These are phyloP conservation scores for Malacoraja senta DNA, from an alignment of 2,797 vertebrate genomes.

Conservation along the genomic window DNA sequence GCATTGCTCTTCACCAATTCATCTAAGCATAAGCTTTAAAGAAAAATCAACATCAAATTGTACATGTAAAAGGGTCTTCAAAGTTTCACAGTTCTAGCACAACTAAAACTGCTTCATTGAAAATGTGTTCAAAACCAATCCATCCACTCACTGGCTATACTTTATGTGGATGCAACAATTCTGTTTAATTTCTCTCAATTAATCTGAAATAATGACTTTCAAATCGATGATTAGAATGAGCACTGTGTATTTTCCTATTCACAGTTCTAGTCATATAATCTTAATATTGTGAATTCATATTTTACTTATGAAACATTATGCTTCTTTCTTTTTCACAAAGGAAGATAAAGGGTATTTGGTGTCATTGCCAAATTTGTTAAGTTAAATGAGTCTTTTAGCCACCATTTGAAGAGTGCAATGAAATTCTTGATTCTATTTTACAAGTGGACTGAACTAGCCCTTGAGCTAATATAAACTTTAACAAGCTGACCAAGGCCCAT, in stretches of 20 bases:
- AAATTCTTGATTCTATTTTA: not conserved
- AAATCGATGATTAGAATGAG: not conserved
- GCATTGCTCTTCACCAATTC: conserved; percentile 51
- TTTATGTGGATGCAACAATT: conserved; percentile 7
- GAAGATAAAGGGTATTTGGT: not conserved
- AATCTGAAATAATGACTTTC: not conserved
- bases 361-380: not conserved
- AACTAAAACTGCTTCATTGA: conserved; percentile 22
- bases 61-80: not conserved
- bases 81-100: not conserved
- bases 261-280: not conserved
- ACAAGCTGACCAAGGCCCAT: not conserved
- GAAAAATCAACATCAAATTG: conserved; percentile 25
- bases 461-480: not conserved
- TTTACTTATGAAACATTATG: not conserved
- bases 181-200: not conserved
- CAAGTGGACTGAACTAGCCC: not conserved
- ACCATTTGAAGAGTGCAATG: no score
- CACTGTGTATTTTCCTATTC: not conserved
- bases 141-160: not conserved
- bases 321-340: not conserved
- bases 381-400: not conserved
- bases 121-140: conserved; percentile 21
- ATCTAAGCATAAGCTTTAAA: conserved; percentile 36
- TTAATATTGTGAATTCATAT: not conserved